Evolutionary conservation across 1,140 invertebrate genomes (phyloP).

Genomic region (Phortica variegata): DNA sequence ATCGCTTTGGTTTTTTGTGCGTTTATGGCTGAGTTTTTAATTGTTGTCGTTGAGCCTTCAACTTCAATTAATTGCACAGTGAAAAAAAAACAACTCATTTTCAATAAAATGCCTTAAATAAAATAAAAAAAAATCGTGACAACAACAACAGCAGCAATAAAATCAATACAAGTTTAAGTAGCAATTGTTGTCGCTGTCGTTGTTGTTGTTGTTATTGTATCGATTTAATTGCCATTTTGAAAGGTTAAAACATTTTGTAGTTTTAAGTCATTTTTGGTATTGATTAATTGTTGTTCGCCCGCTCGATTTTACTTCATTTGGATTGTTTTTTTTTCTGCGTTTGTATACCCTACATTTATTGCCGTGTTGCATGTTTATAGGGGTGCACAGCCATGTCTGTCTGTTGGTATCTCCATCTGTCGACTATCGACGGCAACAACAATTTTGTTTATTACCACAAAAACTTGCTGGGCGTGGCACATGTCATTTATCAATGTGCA

Average conservation of each 20-base stretch:
- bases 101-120: neutral
- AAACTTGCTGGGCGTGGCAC: no score
- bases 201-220: constrained; percentile 20
- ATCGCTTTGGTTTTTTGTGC: constrained; percentile 5
- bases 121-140: neutral
- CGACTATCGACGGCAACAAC: no score
- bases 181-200: constrained; percentile 5
- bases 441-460: no score
- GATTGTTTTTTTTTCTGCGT: neutral
- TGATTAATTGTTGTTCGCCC: constrained; percentile 53
- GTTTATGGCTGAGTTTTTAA: constrained; percentile 25
- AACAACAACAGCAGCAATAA: constrained; percentile 5
- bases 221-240: constrained; percentile 45
- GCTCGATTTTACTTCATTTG: constrained; percentile 24
- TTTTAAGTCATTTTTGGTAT: constrained; percentile 44
- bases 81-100: constrained; percentile 10
- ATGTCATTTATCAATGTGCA: no score
- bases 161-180: neutral
- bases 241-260: constrained; percentile 53
- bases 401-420: no score
- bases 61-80: constrained; percentile 37
- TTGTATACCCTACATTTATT: no score
- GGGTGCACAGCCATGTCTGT: no score
- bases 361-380: no score
- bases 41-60: constrained; percentile 31